A percentile compares a stretch with the other conserved stretches of the same genome.
Conservation (phyloP, 2,797 vertebrate species). For the Trichosurus vulpecula region DNA sequence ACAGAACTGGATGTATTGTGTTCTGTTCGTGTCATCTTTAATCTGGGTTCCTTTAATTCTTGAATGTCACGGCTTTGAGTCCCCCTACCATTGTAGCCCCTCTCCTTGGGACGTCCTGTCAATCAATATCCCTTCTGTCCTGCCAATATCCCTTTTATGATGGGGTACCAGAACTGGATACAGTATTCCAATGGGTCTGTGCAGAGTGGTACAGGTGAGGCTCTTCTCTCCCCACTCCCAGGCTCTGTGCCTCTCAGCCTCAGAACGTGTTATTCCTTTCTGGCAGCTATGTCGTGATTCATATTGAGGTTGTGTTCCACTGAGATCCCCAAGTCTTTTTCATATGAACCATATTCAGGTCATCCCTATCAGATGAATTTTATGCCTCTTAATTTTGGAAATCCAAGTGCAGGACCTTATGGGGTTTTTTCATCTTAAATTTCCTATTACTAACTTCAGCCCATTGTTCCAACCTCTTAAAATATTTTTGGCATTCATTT, state of each 20-base stretch:
- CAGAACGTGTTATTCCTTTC: neutral
- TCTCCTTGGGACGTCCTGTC: neutral
- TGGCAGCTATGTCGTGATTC: neutral
- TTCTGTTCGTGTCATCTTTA: neutral
- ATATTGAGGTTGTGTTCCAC: neutral
- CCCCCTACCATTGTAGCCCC: neutral
- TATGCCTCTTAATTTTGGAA: neutral
- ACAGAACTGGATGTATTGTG: neutral
- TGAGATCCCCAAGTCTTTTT: neutral
- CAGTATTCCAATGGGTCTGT: neutral
- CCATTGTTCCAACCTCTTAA: neutral
- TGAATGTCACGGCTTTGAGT: neutral
- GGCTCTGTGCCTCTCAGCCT: neutral
- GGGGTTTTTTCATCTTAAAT: neutral
- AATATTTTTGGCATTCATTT: neutral
- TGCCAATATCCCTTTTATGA: neutral
- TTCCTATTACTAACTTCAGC: neutral
- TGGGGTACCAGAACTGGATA: neutral
- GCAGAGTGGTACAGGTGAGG: neutral
- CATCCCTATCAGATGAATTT: neutral
- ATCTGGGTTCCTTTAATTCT: neutral
- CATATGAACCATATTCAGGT: neutral
- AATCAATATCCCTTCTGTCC: neutral
- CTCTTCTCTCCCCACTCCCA: neutral
- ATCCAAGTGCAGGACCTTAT: neutral